Evolutionary conservation across 2,797 vertebrate genomes (phyloP), one percentile per base, ranked within the genome.

Genomic region (Anisognathus igniventris): DNA sequence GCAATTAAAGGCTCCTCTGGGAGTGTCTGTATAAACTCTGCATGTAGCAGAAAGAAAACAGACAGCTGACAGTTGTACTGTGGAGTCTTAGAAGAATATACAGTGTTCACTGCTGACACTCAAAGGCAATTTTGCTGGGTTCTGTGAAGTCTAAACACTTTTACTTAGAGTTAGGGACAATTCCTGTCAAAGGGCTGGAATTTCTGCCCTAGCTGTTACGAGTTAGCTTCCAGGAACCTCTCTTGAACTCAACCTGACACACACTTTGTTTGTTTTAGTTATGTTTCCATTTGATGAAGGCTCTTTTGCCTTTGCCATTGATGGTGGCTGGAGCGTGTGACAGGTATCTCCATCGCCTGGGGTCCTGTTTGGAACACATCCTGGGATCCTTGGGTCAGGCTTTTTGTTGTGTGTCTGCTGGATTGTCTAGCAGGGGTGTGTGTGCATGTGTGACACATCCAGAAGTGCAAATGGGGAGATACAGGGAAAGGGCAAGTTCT

Each of bases 1-100:
- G 94, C 96, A 97, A 97, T 97, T 97, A 97, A 97, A 95, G 93
- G 96, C 93, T 94, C 96, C 96, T 93, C 87, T 81, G 94, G 96
- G 96, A 97, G 95, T 79, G 95, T 91, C 95, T 94, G 95, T 94
- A 94, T 96, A 90, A 96, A 95, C 95, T 96, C 93, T 83, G 35
- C 91, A 86, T 60, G 50, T 37, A 92, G 75, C 70, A 93, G 94
- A 97, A 93, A 96, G 96, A 96, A 97, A 97, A 97, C 95, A 97
- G 96, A 92, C 94, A 96, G 94, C 96, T 97, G 96, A 96, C 97
- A 96, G 94, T 97, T 95, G 96, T 74, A 79, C 92, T 92, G 64
- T 35, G n/a, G 80, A 91, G 83, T 22, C 93, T 87, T 95, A 95
- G 78, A 96, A 96, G 96, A 96, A 94, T 94, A 92, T 86, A 93